Base-by-base conservation (phyloP, 2,888 invertebrate genomes). In the Bembecia ichneumoniformis region DNA sequence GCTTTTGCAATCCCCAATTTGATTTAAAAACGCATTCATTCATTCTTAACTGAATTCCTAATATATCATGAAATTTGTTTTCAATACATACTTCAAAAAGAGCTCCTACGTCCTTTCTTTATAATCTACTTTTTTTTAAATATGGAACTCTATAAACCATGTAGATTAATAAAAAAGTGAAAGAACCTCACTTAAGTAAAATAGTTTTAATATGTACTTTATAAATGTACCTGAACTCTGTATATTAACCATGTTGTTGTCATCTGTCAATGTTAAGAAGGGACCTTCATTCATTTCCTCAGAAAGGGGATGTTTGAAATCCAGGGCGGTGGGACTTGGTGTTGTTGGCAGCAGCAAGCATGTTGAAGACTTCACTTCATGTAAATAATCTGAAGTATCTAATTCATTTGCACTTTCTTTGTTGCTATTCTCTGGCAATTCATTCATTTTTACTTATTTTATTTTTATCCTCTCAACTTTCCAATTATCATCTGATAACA, bases 361-460 rank as follows among this genome's bases (percentile, higher is more conserved):
- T 59, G 90, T 92, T 47, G 92, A 92, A 1, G 91, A 90, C 59
- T 90, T 89, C 55, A 92, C 92, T 52, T 91, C 92, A 35, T 79
- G 78, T 51, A 87, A 72, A 62, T 83, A 87, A 58, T 83, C 83
- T 61, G 81, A 71, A 51, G 78, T 68, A 52, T 82, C 83, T 52
- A 81, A 61, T 56, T 77, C 79, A 36, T 68, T 60, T 14, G 64
- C 69, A 49, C 62, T 74, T 55, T 69, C 69, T 53, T 58, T 69
- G 46, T 55, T 63, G 57, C 64, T 71, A 54, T 63, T 72, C 57
- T 81, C 82, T 10, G 77, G 65, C 51, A 75, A 57, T 44, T 82
- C 82, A 57, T 82, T 72, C 86, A 87, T 84, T 56, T 57, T 61
- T 44, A n/a, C 40, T 40, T 14, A n/a, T 40, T n/a, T 3, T 3